Conservation (phyloP, 2,797 vertebrate genomes). For the Typhlichthys subterraneus region DNA sequence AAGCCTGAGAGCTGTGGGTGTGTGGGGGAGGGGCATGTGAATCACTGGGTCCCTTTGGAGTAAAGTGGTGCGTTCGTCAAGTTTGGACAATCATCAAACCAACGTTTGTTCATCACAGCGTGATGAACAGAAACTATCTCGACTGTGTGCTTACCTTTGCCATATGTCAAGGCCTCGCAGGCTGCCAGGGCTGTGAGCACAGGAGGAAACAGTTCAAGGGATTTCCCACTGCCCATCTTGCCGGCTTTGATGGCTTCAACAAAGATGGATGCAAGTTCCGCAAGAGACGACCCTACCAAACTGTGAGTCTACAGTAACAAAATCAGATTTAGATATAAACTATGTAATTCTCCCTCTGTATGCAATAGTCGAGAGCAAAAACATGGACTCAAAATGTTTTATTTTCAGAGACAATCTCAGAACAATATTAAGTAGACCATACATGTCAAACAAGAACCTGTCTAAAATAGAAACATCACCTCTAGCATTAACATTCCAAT, state of each 20-base stretch:
- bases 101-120: no score
- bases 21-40: no score
- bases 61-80: no score
- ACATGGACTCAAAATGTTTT: no score
- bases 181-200: slow-evolving; percentile 86
- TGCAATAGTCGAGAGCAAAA: no score
- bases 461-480: slow-evolving; percentile 67
- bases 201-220: slow-evolving; percentile 93
- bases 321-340: slow-evolving; percentile 13
- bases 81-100: no score
- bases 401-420: no score
- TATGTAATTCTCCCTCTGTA: no score
- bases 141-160: slow-evolving; percentile 80
- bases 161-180: slow-evolving; percentile 84
- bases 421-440: no score
- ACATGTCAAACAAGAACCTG: background rate
- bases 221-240: slow-evolving; percentile 86
- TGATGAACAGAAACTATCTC: no score
- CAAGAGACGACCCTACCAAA: slow-evolving; percentile 80
- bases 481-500: slow-evolving; percentile 94
- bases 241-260: slow-evolving; percentile 86
- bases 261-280: slow-evolving; percentile 85
- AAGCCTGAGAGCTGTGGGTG: no score
- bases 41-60: no score
- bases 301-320: slow-evolving; percentile 78